Conservation (phyloP, 2,888 invertebrate genomes). For the Apocheima hispidaria region DNA sequence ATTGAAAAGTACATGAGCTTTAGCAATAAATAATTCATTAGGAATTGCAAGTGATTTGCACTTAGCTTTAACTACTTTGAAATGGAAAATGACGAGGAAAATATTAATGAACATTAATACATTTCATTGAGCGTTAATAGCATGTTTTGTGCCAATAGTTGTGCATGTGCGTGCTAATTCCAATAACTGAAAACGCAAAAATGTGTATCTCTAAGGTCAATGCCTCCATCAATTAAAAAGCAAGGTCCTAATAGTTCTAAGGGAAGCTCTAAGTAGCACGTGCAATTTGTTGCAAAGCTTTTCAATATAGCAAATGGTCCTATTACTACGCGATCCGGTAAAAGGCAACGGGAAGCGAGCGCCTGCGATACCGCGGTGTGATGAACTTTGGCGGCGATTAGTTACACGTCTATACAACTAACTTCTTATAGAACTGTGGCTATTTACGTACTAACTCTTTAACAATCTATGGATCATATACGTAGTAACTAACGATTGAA, state of each 20-base stretch:
- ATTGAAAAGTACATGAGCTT: slow-evolving; percentile 33
- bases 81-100: not conserved
- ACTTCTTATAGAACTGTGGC: slow-evolving; percentile 28
- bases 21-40: slow-evolving; percentile 21
- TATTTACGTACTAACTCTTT: slow-evolving; percentile 27
- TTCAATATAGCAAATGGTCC: slow-evolving; percentile 17
- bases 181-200: not conserved
- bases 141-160: not conserved
- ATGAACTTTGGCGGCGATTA: slow-evolving; percentile 45
- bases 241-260: not conserved
- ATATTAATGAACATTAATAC: not conserved
- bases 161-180: not conserved
- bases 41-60: slow-evolving; percentile 10
- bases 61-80: not conserved
- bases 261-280: not conserved
- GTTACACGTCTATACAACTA: slow-evolving; percentile 37
- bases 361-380: slow-evolving; percentile 41
- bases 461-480: slow-evolving; percentile 54
- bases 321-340: slow-evolving; percentile 27
- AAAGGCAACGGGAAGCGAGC: slow-evolving; percentile 42
- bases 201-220: not conserved
- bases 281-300: slow-evolving; percentile 12
- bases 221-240: not conserved
- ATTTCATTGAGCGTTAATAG: not conserved
- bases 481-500: slow-evolving; percentile 31